phyloP scores from a whole-genome alignment of 2,113 vertebrate species.

The Pachypanchax playfairii region DNA sequence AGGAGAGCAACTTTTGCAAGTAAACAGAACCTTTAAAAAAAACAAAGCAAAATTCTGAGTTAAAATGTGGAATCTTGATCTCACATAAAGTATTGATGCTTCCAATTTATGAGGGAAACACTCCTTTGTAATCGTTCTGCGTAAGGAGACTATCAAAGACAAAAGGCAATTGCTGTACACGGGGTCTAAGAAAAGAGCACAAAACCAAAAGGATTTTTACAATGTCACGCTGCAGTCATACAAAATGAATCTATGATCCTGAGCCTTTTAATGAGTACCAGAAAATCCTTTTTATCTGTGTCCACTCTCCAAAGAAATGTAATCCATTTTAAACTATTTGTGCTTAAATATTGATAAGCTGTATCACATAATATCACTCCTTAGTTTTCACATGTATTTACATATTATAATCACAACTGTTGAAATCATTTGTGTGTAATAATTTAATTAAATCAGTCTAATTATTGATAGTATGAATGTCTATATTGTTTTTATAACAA shows the following conservation, averaged over 20 bases:
- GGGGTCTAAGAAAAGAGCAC: not conserved
- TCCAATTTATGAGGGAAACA: no score
- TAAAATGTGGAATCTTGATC: no score
- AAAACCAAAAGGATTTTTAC: slow-evolving; percentile 47
- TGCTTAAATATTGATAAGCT: slow-evolving; percentile 11
- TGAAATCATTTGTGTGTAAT: no score
- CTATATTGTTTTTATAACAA: no score
- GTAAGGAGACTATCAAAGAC: not conserved
- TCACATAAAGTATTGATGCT: no score
- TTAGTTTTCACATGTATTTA: slow-evolving; percentile 35
- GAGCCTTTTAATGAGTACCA: slow-evolving; percentile 40
- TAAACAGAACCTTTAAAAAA: no score
- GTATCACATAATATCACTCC: slow-evolving; percentile 14
- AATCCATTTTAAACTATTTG: slow-evolving; percentile 54
- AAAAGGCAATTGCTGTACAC: not conserved
- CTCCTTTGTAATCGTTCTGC: no score
- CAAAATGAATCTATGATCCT: slow-evolving; percentile 45
- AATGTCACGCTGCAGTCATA: slow-evolving; percentile 21
- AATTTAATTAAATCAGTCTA: no score
- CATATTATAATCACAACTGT: no score
- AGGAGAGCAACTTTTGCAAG: no score
- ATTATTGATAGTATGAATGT: no score
- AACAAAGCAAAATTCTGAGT: no score
- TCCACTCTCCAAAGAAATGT: slow-evolving; percentile 29
- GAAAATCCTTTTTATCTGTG: slow-evolving; percentile 31